phyloP scores from a whole-genome alignment of 2,113 vertebrate genomes.

The Dipodomys merriami region DNA sequence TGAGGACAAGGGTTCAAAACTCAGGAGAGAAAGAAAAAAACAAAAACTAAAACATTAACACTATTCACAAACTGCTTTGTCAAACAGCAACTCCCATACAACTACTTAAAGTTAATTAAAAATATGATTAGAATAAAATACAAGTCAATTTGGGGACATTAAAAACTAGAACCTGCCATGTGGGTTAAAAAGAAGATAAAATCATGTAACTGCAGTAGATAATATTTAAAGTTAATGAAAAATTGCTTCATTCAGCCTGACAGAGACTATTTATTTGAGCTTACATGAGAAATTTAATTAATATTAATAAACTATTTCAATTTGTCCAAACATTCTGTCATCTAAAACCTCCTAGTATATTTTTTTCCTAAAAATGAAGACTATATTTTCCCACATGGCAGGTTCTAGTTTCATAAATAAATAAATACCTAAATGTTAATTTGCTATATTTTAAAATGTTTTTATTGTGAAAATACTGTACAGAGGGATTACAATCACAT shows the following conservation, averaged over 20 bases:
- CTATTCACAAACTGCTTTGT: too few relatives aligned
- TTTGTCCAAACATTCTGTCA: not conserved
- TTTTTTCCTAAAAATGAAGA: constrained; percentile 39
- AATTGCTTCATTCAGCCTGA: not conserved
- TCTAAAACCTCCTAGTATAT: not conserved
- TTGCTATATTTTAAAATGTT: not conserved
- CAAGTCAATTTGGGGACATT: not conserved
- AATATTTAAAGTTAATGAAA: constrained; percentile 39
- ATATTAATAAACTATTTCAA: constrained; percentile 44
- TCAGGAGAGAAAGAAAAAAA: too few relatives aligned
- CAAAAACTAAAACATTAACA: too few relatives aligned
- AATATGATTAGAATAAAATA: not conserved
- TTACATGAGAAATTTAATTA: constrained; percentile 44
- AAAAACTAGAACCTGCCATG: too few relatives aligned
- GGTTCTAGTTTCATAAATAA: constrained; percentile 5
- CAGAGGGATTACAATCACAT: too few relatives aligned
- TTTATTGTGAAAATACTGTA: too few relatives aligned
- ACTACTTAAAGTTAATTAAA: too few relatives aligned
- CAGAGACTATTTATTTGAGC: constrained; percentile 55
- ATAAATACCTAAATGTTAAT: constrained; percentile 39
- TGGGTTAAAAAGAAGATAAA: constrained; percentile 49
- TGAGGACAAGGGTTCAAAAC: too few relatives aligned
- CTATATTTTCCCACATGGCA: not conserved
- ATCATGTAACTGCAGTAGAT: constrained; percentile 38
- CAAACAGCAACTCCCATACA: too few relatives aligned